Evolutionary conservation across 2,888 invertebrate genomes (phyloP).

Genomic region (Palloptera scutellata): DNA sequence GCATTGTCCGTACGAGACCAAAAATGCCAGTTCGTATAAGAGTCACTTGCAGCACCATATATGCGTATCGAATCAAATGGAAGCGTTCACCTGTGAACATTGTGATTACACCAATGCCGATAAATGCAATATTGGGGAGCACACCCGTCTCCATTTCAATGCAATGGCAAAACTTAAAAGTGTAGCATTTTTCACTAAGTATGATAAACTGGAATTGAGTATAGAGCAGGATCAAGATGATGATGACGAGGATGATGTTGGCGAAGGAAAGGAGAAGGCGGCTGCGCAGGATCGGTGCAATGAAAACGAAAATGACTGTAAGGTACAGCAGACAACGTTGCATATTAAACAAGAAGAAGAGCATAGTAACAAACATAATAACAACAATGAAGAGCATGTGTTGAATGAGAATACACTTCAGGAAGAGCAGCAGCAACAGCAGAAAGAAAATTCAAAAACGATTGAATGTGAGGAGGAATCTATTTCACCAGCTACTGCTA

Average conservation of each 20-base stretch:
- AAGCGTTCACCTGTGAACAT: constrained; percentile 76
- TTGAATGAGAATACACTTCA: constrained; percentile 52
- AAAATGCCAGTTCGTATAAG: constrained; percentile 75
- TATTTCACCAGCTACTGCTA: not conserved
- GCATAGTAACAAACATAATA: constrained; percentile 43
- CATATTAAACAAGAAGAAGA: constrained; percentile 43
- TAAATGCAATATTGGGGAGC: constrained; percentile 78
- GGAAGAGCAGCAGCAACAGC: constrained; percentile 24
- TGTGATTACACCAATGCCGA: constrained; percentile 84
- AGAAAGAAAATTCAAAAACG: not conserved
- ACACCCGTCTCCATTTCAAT: constrained; percentile 79
- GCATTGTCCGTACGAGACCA: constrained; percentile 82
- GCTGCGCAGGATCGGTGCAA: not conserved
- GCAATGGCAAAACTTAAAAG: constrained; percentile 56
- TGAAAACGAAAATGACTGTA: constrained; percentile 1
- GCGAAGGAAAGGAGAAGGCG: not conserved
- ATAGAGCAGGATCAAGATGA: constrained; percentile 45
- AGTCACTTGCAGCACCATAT: constrained; percentile 80
- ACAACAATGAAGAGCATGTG: constrained; percentile 54
- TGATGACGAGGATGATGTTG: constrained; percentile 9
- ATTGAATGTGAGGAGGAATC: no score
- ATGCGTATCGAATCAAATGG: constrained; percentile 65
- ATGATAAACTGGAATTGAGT: constrained; percentile 60
- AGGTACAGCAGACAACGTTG: constrained; percentile 5
- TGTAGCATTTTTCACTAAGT: constrained; percentile 61